These are phyloP conservation scores for Drosophila acutilabella DNA, from an alignment of 2,888 invertebrate genomes.

Conservation along the genomic window DNA sequence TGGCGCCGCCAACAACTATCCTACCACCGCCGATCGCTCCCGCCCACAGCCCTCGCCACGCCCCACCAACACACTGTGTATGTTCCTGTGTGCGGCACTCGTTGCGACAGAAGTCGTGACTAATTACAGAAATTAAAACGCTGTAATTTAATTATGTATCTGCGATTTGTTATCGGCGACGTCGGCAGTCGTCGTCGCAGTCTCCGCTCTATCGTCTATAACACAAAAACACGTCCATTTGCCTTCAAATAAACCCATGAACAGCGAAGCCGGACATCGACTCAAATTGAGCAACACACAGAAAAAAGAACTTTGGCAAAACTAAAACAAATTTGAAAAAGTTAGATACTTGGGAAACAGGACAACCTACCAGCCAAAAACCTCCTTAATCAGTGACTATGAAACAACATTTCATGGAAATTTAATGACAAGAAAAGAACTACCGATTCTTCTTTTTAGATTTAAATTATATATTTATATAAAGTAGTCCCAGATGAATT, in stretches of 20 bases:
- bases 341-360: no score
- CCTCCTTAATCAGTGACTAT: no score
- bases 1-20: conserved; percentile 57
- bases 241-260: conserved; percentile 31
- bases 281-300: conserved; percentile 22
- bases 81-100: conserved; percentile 30
- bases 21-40: background rate
- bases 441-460: no score
- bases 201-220: conserved; percentile 44
- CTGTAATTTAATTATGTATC: conserved; percentile 86
- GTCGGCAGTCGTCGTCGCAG: conserved; percentile 57
- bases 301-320: conserved; percentile 52
- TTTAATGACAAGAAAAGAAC: no score
- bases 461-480: no score
- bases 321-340: conserved; percentile 6
- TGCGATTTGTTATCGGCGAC: conserved; percentile 83
- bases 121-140: conserved; percentile 86
- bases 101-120: conserved; percentile 83
- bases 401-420: no score
- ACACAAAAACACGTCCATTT: conserved; percentile 39
- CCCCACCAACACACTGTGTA: conserved; percentile 11
- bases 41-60: background rate
- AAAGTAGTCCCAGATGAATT: no score
- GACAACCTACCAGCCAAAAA: background rate
- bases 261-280: conserved; percentile 34